Percentiles rank a stretch among this genome's conserved stretches.
Conservation (phyloP, 2,888 invertebrate genomes). For the Eulithis testata region DNA sequence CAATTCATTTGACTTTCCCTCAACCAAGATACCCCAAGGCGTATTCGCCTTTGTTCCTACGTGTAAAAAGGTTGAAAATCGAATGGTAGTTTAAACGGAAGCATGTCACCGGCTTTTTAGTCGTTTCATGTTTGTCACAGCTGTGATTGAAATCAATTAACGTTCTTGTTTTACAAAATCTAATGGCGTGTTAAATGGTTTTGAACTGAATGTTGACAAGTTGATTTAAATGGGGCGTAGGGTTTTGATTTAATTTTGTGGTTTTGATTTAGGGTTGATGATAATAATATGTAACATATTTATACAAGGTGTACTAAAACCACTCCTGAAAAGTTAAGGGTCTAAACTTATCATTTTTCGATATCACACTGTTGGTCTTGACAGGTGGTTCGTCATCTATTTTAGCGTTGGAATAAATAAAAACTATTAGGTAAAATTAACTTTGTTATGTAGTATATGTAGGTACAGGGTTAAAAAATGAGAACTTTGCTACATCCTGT, state of each 20-base stretch:
- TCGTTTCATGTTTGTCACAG: slow-evolving; percentile 50
- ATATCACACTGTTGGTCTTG: too few relatives aligned
- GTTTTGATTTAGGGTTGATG: slow-evolving; percentile 36
- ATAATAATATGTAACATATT: neutral
- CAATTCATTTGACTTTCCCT: slow-evolving; percentile 22
- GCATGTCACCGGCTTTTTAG: slow-evolving; percentile 45
- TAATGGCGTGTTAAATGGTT: slow-evolving; percentile 38
- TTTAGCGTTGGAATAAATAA: too few relatives aligned
- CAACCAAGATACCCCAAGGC: neutral
- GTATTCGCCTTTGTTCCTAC: slow-evolving; percentile 6
- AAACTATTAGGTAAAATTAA: too few relatives aligned
- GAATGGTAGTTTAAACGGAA: slow-evolving; percentile 31
- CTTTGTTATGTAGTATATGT: too few relatives aligned
- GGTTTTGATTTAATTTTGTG: slow-evolving; percentile 33
- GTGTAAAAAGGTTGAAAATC: slow-evolving; percentile 18
- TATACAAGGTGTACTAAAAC: too few relatives aligned
- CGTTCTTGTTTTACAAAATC: slow-evolving; percentile 41
- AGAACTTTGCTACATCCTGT: too few relatives aligned
- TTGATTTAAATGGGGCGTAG: slow-evolving; percentile 23
- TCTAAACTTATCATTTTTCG: too few relatives aligned
- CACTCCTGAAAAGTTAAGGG: too few relatives aligned
- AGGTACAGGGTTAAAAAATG: too few relatives aligned
- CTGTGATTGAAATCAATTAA: slow-evolving; percentile 55
- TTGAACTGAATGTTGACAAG: slow-evolving; percentile 25
- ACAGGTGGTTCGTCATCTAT: too few relatives aligned